Percentiles rank a stretch among this genome's conserved stretches.
phyloP scores from a whole-genome alignment of 1,140 invertebrate genomes.

The Nephila pilipes region DNA sequence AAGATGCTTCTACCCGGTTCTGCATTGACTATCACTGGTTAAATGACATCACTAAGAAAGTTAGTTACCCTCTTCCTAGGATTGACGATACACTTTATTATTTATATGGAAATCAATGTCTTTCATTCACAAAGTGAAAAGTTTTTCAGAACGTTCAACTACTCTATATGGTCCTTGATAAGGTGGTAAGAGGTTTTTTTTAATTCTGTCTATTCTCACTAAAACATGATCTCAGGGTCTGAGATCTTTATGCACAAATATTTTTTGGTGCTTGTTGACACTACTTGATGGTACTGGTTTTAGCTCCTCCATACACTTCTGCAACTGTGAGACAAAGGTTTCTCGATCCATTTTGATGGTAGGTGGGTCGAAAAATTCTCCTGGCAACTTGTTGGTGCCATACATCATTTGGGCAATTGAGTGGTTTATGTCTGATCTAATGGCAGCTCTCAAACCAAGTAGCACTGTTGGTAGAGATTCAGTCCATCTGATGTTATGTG shows the following conservation, averaged over 20 bases:
- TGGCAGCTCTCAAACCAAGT: neutral
- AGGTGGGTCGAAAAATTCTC: conserved; percentile 67
- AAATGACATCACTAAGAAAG: too few species aligned
- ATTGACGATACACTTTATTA: too few species aligned
- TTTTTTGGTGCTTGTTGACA: neutral
- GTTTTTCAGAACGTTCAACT: too few species aligned
- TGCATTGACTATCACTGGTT: too few species aligned
- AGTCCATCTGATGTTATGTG: conserved; percentile 3
- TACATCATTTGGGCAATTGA: conserved; percentile 77
- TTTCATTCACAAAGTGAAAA: too few species aligned
- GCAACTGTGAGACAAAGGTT: conserved; percentile 14
- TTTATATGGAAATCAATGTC: too few species aligned
- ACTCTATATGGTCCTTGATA: neutral
- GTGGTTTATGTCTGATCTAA: conserved; percentile 78
- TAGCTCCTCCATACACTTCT: conserved; percentile 26
- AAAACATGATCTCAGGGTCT: neutral
- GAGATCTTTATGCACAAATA: conserved; percentile 13
- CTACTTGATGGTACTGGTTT: neutral
- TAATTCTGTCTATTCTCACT: conserved; percentile 23
- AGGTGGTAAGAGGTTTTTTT: neutral
- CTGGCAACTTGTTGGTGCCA: conserved; percentile 73
- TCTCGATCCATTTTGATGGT: neutral
- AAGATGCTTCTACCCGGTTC: too few species aligned
- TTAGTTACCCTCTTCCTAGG: too few species aligned
- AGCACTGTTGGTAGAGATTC: neutral